Evolutionary conservation across 2,888 invertebrate genomes (phyloP).

Genomic region (Julus scanicus): DNA sequence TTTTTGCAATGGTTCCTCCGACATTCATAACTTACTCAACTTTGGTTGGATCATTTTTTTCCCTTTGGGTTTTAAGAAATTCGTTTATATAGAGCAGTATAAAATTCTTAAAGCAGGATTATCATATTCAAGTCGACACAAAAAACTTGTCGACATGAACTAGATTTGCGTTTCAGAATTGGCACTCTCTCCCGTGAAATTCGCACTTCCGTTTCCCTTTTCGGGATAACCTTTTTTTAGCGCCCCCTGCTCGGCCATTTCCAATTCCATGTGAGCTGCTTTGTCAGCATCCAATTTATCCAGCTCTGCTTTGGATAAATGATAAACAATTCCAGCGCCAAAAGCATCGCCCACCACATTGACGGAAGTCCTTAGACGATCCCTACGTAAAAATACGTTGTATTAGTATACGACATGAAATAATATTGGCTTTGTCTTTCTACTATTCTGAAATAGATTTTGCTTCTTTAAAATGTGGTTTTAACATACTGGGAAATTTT

Average conservation of each 20-base stretch:
- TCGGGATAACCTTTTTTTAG: conserved; percentile 50
- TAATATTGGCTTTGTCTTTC: background rate
- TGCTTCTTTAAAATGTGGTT: background rate
- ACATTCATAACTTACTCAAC: background rate
- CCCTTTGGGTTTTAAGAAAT: background rate
- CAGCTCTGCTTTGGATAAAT: conserved; percentile 68
- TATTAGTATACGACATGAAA: background rate
- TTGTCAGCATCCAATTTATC: conserved; percentile 63
- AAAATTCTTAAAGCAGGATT: background rate
- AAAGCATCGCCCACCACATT: conserved; percentile 72
- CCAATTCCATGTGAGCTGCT: conserved; percentile 59
- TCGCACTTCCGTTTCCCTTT: conserved; percentile 53
- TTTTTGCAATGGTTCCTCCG: background rate
- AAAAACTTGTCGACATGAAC: background rate
- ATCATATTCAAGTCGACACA: background rate
- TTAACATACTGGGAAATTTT: background rate
- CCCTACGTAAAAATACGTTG: conserved; percentile 63
- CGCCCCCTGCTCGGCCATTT: conserved; percentile 54
- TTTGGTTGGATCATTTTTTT: background rate
- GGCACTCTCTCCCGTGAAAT: conserved; percentile 50
- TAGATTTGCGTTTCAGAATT: conserved; percentile 55
- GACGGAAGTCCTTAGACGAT: conserved; percentile 70
- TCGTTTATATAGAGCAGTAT: background rate
- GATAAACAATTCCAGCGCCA: conserved; percentile 71
- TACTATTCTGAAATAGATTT: background rate